Evolutionary conservation across 92 coral and sea anemone species (phyloP).

Genomic region (Epizoanthus illoricatus): DNA sequence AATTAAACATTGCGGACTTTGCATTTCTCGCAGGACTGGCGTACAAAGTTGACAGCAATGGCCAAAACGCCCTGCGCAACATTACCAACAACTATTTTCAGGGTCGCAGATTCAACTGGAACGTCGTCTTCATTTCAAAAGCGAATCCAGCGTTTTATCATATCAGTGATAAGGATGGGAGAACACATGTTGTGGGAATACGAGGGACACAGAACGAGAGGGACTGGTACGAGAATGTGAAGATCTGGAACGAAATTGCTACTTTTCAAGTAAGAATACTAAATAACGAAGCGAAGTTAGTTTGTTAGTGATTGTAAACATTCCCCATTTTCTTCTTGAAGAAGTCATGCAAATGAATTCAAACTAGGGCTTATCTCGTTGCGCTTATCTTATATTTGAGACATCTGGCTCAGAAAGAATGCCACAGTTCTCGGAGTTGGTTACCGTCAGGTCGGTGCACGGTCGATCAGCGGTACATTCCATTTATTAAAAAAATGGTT

Average conservation of each 20-base stretch:
- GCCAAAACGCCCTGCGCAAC: conserved; percentile 3
- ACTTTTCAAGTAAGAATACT: conserved; percentile 51
- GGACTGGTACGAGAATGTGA: conserved; percentile 67
- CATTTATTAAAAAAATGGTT: too few relatives aligned
- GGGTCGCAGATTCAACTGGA: conserved; percentile 50
- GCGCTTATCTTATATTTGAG: too few relatives aligned
- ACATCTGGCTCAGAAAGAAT: too few relatives aligned
- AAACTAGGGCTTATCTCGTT: too few relatives aligned
- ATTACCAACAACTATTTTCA: conserved; percentile 48
- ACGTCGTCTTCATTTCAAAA: conserved; percentile 37
- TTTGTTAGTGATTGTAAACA: too few relatives aligned
- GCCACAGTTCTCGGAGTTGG: too few relatives aligned
- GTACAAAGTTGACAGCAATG: conserved; percentile 44
- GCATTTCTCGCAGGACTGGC: conserved; percentile 66
- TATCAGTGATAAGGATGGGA: conserved; percentile 20
- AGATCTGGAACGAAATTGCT: conserved; percentile 70
- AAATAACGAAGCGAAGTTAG: too few relatives aligned
- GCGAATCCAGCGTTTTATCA: conserved; percentile 66
- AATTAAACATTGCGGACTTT: conserved; percentile 58
- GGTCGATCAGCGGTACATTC: too few relatives aligned
- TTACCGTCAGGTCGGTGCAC: too few relatives aligned
- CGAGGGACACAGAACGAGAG: conserved; percentile 57
- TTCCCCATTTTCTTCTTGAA: too few relatives aligned
- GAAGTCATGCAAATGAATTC: too few relatives aligned
- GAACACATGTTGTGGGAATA: conserved; percentile 56